A percentile compares a stretch with the other conserved stretches of the same genome.
phyloP scores from a whole-genome alignment of 2,797 vertebrate species.

The Aphelocoma californica region DNA sequence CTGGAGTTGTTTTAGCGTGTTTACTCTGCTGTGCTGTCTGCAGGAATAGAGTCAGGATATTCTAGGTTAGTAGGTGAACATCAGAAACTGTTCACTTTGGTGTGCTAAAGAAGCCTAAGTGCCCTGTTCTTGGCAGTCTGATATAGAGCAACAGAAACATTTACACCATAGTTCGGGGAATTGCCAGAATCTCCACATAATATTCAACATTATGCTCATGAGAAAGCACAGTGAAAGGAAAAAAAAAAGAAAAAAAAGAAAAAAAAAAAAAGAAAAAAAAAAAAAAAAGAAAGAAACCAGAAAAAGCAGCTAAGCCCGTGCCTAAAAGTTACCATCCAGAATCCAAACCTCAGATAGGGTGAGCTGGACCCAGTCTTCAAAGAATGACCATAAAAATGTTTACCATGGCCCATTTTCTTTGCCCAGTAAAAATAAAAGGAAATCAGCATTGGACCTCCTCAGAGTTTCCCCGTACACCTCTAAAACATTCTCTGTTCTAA shows the following conservation, averaged over 20 bases:
- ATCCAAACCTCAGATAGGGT: neutral
- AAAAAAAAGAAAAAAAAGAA: neutral
- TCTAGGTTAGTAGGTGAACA: neutral
- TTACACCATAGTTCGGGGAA: neutral
- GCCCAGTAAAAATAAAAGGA: neutral
- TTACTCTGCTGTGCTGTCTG: neutral
- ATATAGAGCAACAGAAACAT: neutral
- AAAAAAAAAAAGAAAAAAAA: too few species aligned
- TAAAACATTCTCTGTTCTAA: neutral
- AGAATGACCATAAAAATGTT: neutral
- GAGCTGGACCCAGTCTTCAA: neutral
- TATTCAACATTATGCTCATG: neutral
- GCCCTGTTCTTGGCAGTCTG: neutral
- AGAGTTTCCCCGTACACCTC: neutral
- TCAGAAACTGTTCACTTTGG: neutral
- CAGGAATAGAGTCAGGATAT: neutral
- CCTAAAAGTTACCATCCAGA: neutral
- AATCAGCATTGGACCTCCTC: neutral
- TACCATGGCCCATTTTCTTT: neutral
- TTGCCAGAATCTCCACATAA: neutral
- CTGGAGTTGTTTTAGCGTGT: neutral
- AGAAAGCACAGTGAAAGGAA: neutral
- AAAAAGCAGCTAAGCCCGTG: neutral
- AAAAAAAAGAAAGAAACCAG: neutral
- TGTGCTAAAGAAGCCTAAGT: neutral